Base-by-base conservation (phyloP, 2,888 invertebrate species). In the Eurois occulta region DNA sequence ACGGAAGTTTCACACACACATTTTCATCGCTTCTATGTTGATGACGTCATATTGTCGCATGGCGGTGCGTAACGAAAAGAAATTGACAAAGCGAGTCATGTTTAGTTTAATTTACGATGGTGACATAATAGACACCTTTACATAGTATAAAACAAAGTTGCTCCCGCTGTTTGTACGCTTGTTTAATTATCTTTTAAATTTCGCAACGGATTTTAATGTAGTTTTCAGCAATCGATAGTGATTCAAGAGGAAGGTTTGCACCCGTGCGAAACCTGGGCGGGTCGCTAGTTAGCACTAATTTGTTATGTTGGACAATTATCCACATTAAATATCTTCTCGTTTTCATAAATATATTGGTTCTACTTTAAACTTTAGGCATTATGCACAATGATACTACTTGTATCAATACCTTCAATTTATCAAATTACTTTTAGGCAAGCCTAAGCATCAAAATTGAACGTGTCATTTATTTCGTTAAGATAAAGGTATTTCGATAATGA, bases 401-500 rank as follows among this genome's bases (percentile, higher is more conserved):
- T n/a, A n/a, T n/a, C n/a, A n/a, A n/a, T 64, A n/a, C 21, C 35
- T 28, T 48, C 10, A 28, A 43, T 21, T 38, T 32, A 60, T 66
- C 35, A 52, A 65, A 65, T 58, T 75, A 35, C 8, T 67, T 8
- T 28, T 24, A 43, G 21, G n/a, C 24, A 70, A 66, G 52, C 16
- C 21, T 64, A 64, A 16, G 21, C 13, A 38, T 46, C 8, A 64
- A 32, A n/a, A 35, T 32, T 16, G 32, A 11, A 21, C 0, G 2
- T 41, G 58, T 35, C 28, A 58, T 58, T 72, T 41, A 78, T n/a
- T 72, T 72, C 21, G 11, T 35, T 18, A n/a, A 60, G 55, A 74
- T 81, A 70, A 79, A 43, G 18, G 10, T n/a, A 46, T 74, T 74
- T 67, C 48, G 81, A 80, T 82, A 81, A 64, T 60, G 28, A 2